Base-by-base conservation (phyloP, 1,140 invertebrate species). In the Rhagoletis zephyria region DNA sequence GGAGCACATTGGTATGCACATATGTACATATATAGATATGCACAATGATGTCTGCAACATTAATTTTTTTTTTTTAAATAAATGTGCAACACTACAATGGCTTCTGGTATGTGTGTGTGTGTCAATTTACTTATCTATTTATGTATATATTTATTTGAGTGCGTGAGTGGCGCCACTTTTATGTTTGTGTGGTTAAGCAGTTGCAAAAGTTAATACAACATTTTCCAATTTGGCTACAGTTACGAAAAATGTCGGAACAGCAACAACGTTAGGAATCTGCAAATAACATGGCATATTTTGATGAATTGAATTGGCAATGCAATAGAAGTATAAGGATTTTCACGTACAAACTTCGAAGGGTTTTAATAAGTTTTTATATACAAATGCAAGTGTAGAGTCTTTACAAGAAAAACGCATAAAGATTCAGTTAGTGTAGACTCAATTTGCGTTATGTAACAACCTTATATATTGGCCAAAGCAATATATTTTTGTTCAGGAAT, bases 191-290 rank as follows among this genome's bases (percentile, higher is more conserved):
- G 74, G 74, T 19, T 81, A 19, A 56, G 48, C 74, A 51, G 74
- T 81, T 81, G 51, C 48, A 81, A 81, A 51, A 81, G 74, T 81
- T 81, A 81, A 81, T 81, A 48, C 74, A 81, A 81, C 74, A 81
- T 81, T 81, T 81, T 81, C 70, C 45, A 81, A 42, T 81, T 81
- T 40, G 48, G 45, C 74, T 81, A 7, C 74, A 56, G 48, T 56
- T 81, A 30, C 48, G 12, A 67, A 16, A 81, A 56, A 19, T 16
- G 12, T 56, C 56, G 51, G 19, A 77, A 77, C 48, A 77, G 19
- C 45, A 59, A 56, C 19, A 59, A 59, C 59, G 16, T 12, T 1
- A 40, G 67, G n/a, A 74, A 74, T 14, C 45, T 48, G 40, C 51
- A 56, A 56, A 56, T 74, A 74, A 74, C 10, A 48, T 45, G 1